Percentiles rank a stretch among this genome's conserved stretches.
phyloP scores from a whole-genome alignment of 2,888 invertebrate species.

The Rhaphigaster nebulosa region DNA sequence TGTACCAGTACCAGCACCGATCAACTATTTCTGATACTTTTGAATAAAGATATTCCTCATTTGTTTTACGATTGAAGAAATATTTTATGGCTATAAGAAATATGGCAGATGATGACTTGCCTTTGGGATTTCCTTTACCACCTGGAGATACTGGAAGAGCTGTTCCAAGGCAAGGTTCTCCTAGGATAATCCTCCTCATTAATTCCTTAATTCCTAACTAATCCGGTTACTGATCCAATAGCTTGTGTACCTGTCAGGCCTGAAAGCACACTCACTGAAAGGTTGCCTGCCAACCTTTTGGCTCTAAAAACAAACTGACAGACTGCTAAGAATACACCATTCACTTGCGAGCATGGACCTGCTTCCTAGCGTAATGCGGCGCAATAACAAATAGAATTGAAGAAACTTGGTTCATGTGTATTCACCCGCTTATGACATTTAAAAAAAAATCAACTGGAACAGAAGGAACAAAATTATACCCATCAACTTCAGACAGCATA shows the following conservation, averaged over 20 bases:
- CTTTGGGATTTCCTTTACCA: neutral
- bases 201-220: constrained; percentile 5
- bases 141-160: neutral
- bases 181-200: neutral
- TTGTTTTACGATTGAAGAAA: neutral
- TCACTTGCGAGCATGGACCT: constrained; percentile 36
- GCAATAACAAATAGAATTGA: neutral
- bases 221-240: neutral
- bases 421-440: neutral
- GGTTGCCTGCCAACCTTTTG: constrained; percentile 14
- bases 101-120: neutral
- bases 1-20: too few relatives aligned
- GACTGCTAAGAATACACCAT: constrained; percentile 27
- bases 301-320: constrained; percentile 26
- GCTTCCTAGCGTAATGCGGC: neutral
- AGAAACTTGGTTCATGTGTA: too few relatives aligned
- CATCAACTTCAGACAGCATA: too few relatives aligned
- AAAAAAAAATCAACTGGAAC: neutral
- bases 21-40: too few relatives aligned
- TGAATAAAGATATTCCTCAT: too few relatives aligned
- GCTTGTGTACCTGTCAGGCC: neutral
- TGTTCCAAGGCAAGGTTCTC: neutral
- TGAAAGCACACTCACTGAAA: neutral
- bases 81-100: neutral
- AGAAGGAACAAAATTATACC: too few relatives aligned